Conservation (phyloP, 2,113 vertebrate genomes). For the Oenanthe melanoleuca region DNA sequence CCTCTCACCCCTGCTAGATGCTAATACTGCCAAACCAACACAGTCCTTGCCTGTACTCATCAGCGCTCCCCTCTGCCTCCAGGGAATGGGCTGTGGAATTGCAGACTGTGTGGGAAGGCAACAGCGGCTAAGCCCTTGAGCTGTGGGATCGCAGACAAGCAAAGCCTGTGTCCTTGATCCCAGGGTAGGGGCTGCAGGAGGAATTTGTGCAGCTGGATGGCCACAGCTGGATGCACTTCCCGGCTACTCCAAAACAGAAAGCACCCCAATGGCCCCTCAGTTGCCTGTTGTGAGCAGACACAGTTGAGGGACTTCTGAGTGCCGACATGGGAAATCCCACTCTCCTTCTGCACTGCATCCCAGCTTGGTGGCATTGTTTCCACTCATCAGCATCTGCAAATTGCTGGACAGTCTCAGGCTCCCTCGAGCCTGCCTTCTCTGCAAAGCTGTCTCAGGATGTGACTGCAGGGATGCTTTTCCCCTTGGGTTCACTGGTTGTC, state of each 20-base stretch:
- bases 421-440: not conserved
- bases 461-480: not conserved
- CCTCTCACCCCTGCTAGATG: not conserved
- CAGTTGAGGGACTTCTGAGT: conserved; percentile 7
- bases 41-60: not conserved
- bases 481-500: not conserved
- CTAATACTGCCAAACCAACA: not conserved
- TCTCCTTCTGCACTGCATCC: not conserved
- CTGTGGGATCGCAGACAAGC: conserved; percentile 13
- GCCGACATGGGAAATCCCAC: conserved; percentile 19
- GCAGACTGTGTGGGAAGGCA: conserved; percentile 36
- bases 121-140: not conserved
- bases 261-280: not conserved
- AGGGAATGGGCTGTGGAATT: not conserved
- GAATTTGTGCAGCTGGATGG: conserved; percentile 58
- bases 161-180: conserved; percentile 32
- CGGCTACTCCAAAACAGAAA: not conserved
- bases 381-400: not conserved
- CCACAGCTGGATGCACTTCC: conserved; percentile 62
- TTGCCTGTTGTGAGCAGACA: conserved; percentile 11
- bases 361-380: not conserved
- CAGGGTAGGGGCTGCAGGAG: conserved; percentile 5
- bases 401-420: not conserved
- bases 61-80: not conserved
- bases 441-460: not conserved